These are phyloP conservation scores for Antitype chi DNA, from an alignment of 2,888 invertebrate genomes.

Conservation along the genomic window DNA sequence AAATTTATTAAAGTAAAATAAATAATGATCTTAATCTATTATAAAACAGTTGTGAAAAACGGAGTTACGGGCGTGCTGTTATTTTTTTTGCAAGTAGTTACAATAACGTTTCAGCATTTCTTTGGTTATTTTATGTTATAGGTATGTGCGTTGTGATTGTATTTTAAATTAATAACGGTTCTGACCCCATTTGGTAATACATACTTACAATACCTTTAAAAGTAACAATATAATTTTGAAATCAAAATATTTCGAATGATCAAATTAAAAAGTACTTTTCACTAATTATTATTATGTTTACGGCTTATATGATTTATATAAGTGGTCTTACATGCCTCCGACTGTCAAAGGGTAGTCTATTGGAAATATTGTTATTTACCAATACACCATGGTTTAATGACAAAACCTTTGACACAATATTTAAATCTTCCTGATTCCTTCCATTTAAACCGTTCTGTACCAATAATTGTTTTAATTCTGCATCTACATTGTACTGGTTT, in stretches of 20 bases:
- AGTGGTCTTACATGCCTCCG: conserved; percentile 80
- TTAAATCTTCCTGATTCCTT: conserved; percentile 93
- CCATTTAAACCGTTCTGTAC: conserved; percentile 92
- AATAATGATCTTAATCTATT: conserved; percentile 76
- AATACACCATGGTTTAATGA: conserved; percentile 94
- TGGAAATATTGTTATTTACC: conserved; percentile 83
- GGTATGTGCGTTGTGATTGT: conserved; percentile 17
- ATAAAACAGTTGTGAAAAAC: conserved; percentile 42
- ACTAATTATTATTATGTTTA: conserved; percentile 11
- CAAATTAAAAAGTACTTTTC: conserved; percentile 39
- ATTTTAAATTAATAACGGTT: conserved; percentile 15
- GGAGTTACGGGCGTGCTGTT: conserved; percentile 23
- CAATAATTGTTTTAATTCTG: conserved; percentile 92
- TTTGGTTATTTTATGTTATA: conserved; percentile 64
- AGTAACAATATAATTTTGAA: conserved; percentile 32
- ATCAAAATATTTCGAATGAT: conserved; percentile 23
- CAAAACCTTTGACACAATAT: conserved; percentile 95
- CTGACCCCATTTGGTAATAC: conserved; percentile 34
- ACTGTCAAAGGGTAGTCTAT: conserved; percentile 85
- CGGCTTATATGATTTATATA: conserved; percentile 49
- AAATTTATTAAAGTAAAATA: conserved; percentile 79
- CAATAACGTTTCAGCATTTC: conserved; percentile 46
- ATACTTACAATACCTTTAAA: conserved; percentile 34
- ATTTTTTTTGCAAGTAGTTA: conserved; percentile 19
- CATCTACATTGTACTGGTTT: conserved; percentile 84